Evolutionary conservation across 2,113 vertebrate genomes (phyloP).

Genomic region (Neodon shergylaensis): DNA sequence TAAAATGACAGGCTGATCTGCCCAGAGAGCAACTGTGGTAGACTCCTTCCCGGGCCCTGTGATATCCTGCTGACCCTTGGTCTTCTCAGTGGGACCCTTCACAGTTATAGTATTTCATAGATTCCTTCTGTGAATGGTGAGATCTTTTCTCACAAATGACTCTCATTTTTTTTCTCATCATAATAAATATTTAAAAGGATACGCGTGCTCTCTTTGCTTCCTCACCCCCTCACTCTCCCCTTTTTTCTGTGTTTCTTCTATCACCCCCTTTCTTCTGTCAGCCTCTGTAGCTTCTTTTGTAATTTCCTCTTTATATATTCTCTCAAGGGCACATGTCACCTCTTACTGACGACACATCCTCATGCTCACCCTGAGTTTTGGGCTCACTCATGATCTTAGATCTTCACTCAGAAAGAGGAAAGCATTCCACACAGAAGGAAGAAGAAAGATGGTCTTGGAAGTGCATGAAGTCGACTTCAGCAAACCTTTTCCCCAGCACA

Average conservation of each 20-base stretch:
- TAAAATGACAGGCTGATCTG: not conserved
- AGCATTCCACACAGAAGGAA: not conserved
- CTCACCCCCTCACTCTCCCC: fast-evolving
- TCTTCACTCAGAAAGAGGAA: not conserved
- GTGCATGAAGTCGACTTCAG: not conserved
- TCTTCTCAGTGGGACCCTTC: not conserved
- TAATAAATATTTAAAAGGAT: not conserved
- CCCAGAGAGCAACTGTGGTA: not conserved
- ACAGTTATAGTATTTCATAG: not conserved
- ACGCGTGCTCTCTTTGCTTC: not conserved
- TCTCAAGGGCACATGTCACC: not conserved
- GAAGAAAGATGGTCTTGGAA: not conserved
- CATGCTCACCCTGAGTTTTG: not conserved
- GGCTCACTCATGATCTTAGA: not conserved
- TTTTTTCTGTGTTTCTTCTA: not conserved
- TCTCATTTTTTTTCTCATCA: not conserved
- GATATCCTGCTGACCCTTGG: too few relatives aligned
- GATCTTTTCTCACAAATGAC: not conserved
- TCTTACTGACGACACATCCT: not conserved
- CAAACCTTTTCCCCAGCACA: not conserved
- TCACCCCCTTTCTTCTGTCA: not conserved
- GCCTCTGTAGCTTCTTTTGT: not conserved
- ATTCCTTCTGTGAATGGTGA: not conserved
- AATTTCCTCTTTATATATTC: not conserved
- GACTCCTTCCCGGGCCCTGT: not conserved